Conservation (phyloP, 2,113 vertebrate genomes). For the Rutilus rutilus region DNA sequence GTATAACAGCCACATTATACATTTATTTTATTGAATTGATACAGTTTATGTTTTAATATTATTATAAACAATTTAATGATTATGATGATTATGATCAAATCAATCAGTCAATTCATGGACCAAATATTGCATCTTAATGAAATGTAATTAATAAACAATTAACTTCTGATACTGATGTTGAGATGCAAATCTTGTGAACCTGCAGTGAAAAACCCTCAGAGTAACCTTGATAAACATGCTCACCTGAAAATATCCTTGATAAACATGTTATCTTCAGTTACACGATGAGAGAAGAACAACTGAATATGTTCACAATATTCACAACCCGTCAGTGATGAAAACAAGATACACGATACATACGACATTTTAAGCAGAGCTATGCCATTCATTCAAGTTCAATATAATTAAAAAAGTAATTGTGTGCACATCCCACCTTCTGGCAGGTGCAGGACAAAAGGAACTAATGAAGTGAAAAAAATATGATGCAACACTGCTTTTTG, state of each 20-base stretch:
- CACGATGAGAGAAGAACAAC: neutral
- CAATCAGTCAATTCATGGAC: neutral
- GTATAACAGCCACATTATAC: too few relatives aligned
- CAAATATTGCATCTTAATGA: neutral
- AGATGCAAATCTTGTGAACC: neutral
- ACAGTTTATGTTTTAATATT: neutral
- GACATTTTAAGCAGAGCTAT: neutral
- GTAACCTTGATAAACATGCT: neutral
- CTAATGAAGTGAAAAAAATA: too few relatives aligned
- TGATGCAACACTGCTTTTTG: too few relatives aligned
- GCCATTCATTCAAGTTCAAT: neutral
- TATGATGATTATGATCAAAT: neutral
- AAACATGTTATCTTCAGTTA: constrained; percentile 5
- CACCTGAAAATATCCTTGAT: neutral
- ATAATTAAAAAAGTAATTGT: too few relatives aligned
- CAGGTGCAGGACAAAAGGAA: too few relatives aligned
- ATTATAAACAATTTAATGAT: neutral
- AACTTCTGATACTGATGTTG: neutral
- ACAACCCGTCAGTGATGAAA: too few relatives aligned
- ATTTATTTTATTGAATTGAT: neutral
- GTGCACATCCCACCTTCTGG: too few relatives aligned
- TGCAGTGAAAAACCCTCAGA: neutral
- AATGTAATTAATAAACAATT: neutral
- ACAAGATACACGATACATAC: neutral
- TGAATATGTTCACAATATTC: neutral